These are phyloP conservation scores for Tetropium fuscum DNA, from an alignment of 2,888 invertebrate genomes.

Conservation along the genomic window DNA sequence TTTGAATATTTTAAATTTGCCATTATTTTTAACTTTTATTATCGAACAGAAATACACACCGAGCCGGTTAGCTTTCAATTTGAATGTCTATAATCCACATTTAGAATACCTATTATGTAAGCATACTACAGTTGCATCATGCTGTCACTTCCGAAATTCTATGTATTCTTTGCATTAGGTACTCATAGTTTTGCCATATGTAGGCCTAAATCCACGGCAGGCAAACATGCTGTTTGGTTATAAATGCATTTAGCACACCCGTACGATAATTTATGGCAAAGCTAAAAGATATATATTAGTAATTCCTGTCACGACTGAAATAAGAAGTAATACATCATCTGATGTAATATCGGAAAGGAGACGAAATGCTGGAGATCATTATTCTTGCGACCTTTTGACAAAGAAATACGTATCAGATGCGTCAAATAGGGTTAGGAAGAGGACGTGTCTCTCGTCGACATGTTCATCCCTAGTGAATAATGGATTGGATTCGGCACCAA, in stretches of 20 bases:
- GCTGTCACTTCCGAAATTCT: too few species aligned
- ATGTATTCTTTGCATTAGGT: too few species aligned
- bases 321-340: conserved; percentile 51
- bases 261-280: conserved; percentile 10
- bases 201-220: too few species aligned
- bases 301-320: conserved; percentile 45
- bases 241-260: background rate
- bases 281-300: conserved; percentile 35
- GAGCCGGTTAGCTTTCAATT: too few species aligned
- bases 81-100: too few species aligned
- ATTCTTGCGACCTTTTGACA: conserved; percentile 56
- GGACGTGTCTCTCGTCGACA: conserved; percentile 51
- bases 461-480: conserved; percentile 56
- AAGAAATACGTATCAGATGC: conserved; percentile 56
- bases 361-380: conserved; percentile 53
- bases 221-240: background rate
- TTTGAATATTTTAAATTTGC: too few species aligned
- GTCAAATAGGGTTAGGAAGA: conserved; percentile 54
- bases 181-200: too few species aligned
- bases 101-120: too few species aligned
- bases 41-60: too few species aligned
- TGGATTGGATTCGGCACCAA: conserved; percentile 52
- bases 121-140: too few species aligned
- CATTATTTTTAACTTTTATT: too few species aligned
- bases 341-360: conserved; percentile 49